Conservation (phyloP, 1,140 invertebrate species). For the Anadara kagoshimensis region DNA sequence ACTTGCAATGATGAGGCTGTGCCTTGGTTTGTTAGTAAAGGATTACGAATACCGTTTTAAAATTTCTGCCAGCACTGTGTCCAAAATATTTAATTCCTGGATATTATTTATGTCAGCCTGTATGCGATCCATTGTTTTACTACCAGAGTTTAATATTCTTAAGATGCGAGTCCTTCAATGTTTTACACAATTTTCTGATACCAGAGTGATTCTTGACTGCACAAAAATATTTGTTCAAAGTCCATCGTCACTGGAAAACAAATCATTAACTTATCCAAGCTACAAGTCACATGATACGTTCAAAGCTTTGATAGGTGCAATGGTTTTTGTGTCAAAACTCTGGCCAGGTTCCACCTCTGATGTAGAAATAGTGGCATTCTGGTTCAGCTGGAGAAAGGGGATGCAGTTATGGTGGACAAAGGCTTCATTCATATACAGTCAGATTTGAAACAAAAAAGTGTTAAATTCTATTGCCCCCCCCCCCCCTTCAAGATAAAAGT, state of each 20-base stretch:
- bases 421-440: conserved; percentile 23
- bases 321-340: conserved; percentile 9
- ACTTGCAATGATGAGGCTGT: conserved; percentile 37
- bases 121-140: conserved; percentile 20
- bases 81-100: conserved; percentile 16
- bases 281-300: conserved; percentile 40
- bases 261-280: conserved; percentile 22
- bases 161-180: conserved; percentile 1
- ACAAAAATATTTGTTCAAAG: conserved; percentile 40
- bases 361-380: conserved; percentile 11
- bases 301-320: conserved; percentile 25
- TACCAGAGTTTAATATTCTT: conserved; percentile 16
- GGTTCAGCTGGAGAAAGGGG: conserved; percentile 1
- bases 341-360: conserved; percentile 9
- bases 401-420: conserved; percentile 22
- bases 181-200: conserved; percentile 31
- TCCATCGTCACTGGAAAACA: conserved; percentile 33
- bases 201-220: conserved; percentile 30
- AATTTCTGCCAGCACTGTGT: conserved; percentile 17
- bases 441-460: conserved; percentile 3
- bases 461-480: conserved; percentile 30
- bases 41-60: conserved; percentile 36
- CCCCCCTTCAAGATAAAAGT: conserved; percentile 1
- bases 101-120: conserved; percentile 6
- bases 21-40: conserved; percentile 30